Percentiles rank a stretch among this genome's conserved stretches.
Evolutionary conservation across 1,140 invertebrate genomes (phyloP).

Genomic region (Drosophila kohkoa): DNA sequence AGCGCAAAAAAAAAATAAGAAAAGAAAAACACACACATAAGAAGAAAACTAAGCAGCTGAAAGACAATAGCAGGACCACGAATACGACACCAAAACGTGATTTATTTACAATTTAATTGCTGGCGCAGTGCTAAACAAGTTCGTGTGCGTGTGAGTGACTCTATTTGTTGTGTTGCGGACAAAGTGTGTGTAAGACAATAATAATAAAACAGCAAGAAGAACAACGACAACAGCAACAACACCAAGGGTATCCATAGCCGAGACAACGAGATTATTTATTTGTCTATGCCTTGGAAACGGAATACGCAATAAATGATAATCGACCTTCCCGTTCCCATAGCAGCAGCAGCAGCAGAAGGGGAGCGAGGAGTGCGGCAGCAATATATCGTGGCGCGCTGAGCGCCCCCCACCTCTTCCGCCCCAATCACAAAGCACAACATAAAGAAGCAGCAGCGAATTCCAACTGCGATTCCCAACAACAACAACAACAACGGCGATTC

Average conservation of each 20-base stretch:
- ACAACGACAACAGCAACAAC: background rate
- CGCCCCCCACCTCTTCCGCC: constrained; percentile 1
- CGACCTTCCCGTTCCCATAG: constrained; percentile 53
- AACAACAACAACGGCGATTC: constrained; percentile 1
- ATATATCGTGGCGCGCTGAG: constrained; percentile 30
- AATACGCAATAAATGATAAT: constrained; percentile 75
- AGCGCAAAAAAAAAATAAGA: constrained; percentile 52
- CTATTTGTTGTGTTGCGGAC: background rate
- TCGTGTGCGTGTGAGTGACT: constrained; percentile 3
- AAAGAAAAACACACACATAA: background rate
- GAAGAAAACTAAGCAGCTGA: constrained; percentile 31
- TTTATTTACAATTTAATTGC: constrained; percentile 20
- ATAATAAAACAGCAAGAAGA: background rate
- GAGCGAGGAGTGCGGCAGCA: constrained; percentile 3
- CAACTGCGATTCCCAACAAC: background rate
- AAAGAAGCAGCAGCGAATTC: no score
- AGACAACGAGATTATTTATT: constrained; percentile 27
- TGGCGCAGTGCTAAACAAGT: background rate
- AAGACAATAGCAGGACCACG: constrained; percentile 47
- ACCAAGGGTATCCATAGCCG: background rate
- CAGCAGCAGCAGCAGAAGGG: background rate
- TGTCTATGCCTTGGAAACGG: constrained; percentile 41
- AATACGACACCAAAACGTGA: constrained; percentile 40
- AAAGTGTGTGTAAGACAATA: constrained; percentile 6
- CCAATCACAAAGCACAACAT: background rate